Base-by-base conservation (phyloP, 2,888 invertebrate species). In the Metopia argyrocephala region DNA sequence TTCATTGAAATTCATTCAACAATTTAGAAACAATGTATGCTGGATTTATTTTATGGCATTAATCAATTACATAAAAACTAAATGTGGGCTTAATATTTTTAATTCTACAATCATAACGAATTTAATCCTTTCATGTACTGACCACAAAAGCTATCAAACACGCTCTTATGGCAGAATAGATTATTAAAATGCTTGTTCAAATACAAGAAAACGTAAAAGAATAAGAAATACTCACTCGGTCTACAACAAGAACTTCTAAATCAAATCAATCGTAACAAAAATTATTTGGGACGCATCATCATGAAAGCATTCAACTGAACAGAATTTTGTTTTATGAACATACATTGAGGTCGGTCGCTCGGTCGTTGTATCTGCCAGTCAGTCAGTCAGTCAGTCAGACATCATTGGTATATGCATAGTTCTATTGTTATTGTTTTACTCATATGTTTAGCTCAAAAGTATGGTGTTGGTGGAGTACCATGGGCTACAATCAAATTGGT, bases 251-350 rank as follows among this genome's bases (percentile, higher is more conserved):
- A 80, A 80, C 73, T 74, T 80, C 78, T 78, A 78, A 74, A 78
- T 61, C 74, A 78, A 78, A 81, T 74, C 78, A 81, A 81, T 78
- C 81, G 78, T 70, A 74, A 78, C 66, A 69, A 78, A 78, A 75
- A 75, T 74, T 78, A 74, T 81, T 81, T 78, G 81, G 69, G 45
- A 81, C 74, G 71, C 71, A 78, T 66, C 71, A 66, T 71, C 79
- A 79, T 76, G 79, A 57, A 79, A 65, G 66, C 79, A 79, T 56
- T 76, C 76, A 76, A 76, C 71, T 73, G 80, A 69, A 76, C 48
- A 12, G 15, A 15, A 69, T 69, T 76, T 52, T 66, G 65, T 66
- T 71, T 78, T 61, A 71, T 70, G 61, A 78, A 61, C 71, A 71
- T 66, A 68, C 54, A 27, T n/a, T 52, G 5, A n/a, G n/a, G n/a